A percentile compares a stretch with the other conserved stretches of the same genome.
Conservation (phyloP, 1,140 invertebrate genomes). For the Metopolophium dirhodum region DNA sequence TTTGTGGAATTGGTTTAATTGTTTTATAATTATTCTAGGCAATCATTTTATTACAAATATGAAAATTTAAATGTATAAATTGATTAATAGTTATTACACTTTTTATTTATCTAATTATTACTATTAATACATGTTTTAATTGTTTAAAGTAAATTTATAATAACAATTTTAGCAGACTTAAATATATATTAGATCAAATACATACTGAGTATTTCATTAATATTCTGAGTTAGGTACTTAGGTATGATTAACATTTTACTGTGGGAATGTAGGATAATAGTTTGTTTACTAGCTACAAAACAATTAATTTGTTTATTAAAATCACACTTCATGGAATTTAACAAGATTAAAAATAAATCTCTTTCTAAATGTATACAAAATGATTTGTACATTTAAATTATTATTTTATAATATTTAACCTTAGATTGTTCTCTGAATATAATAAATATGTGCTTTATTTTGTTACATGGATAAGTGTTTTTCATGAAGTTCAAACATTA, state of each 20-base stretch:
- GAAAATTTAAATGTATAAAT: not conserved
- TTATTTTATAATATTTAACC: not conserved
- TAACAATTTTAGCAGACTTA: not conserved
- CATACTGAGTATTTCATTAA: not conserved
- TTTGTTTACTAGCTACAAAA: not conserved
- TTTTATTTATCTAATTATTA: constrained; percentile 12
- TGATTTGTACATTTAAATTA: not conserved
- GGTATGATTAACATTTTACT: not conserved
- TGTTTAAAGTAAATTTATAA: not conserved
- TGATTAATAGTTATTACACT: not conserved
- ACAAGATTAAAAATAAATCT: not conserved
- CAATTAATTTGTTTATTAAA: not conserved
- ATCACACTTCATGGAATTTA: not conserved
- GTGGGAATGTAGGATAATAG: not conserved
- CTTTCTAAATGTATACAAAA: not conserved
- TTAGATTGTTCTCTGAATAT: not conserved
- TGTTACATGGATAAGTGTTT: not conserved
- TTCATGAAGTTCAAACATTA: not conserved
- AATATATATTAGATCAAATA: not conserved
- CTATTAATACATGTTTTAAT: not conserved
- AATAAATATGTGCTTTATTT: not conserved
- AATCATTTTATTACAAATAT: not conserved
- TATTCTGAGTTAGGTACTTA: not conserved
- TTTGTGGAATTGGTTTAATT: not conserved
- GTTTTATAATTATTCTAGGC: not conserved